A percentile compares a stretch with the other conserved stretches of the same genome.
These are phyloP conservation scores for Rhagonycha fulva DNA, from an alignment of 2,888 invertebrate genomes.

Conservation along the genomic window DNA sequence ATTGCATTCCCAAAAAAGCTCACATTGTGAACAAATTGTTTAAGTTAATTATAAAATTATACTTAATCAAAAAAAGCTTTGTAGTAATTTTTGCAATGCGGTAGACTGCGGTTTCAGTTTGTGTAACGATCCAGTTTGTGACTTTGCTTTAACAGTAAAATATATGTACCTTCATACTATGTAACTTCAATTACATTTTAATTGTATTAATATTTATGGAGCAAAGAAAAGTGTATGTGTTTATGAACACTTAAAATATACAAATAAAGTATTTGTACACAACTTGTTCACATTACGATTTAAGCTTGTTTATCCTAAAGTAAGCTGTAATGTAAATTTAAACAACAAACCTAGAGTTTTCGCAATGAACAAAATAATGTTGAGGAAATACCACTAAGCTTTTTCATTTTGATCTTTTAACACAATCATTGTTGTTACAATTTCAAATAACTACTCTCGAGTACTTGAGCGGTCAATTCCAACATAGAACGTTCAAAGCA, in stretches of 20 bases:
- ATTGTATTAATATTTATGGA: neutral
- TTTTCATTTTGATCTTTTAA: neutral
- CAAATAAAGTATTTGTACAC: neutral
- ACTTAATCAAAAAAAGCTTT: neutral
- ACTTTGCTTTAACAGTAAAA: neutral
- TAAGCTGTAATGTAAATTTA: neutral
- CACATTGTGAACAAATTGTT: neutral
- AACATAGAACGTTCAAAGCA: too few species aligned
- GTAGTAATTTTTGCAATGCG: neutral
- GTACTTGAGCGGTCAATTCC: too few species aligned
- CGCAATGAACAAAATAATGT: neutral
- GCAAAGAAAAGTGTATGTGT: neutral
- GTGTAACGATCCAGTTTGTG: neutral
- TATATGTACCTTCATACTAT: neutral
- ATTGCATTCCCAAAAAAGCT: neutral
- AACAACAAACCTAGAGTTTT: neutral
- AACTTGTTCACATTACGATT: neutral
- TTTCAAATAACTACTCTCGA: neutral
- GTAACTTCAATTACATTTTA: neutral
- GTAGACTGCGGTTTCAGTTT: neutral
- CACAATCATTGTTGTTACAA: neutral
- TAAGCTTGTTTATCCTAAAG: neutral
- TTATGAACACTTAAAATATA: neutral
- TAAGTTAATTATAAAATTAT: neutral
- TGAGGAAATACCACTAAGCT: neutral